Percentiles rank a stretch among this genome's conserved stretches.
phyloP scores from a whole-genome alignment of 1,140 invertebrate species.

The Apis mellifera region DNA sequence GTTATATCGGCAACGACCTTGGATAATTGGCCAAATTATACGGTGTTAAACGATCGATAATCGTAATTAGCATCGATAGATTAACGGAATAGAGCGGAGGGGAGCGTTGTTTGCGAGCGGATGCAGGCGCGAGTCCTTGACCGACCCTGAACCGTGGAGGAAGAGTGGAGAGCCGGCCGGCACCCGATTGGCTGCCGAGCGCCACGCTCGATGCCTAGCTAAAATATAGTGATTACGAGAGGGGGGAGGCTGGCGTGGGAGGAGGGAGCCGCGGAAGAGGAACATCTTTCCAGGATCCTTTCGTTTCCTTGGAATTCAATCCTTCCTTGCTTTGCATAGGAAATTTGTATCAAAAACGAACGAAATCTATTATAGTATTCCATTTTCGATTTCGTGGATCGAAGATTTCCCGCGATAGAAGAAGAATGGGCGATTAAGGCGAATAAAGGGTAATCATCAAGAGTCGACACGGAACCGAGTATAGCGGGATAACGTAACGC shows the following conservation, averaged over 20 bases:
- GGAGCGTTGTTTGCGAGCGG: slow-evolving; percentile 33
- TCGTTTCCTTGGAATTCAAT: too few relatives aligned
- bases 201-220: slow-evolving; percentile 70
- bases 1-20: slow-evolving; percentile 34
- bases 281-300: too few relatives aligned
- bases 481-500: slow-evolving; percentile 45
- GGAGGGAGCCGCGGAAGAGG: slow-evolving; percentile 51
- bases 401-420: too few relatives aligned
- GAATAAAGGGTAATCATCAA: slow-evolving; percentile 29
- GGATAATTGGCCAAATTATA: slow-evolving; percentile 61
- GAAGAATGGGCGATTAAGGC: slow-evolving; percentile 26
- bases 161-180: slow-evolving; percentile 63
- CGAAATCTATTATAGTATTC: too few relatives aligned
- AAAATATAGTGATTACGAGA: slow-evolving; percentile 76
- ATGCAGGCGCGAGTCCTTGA: slow-evolving; percentile 73
- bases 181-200: slow-evolving; percentile 68
- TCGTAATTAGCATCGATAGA: slow-evolving; percentile 63
- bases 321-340: too few relatives aligned
- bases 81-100: slow-evolving; percentile 54
- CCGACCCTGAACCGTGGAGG: slow-evolving; percentile 75
- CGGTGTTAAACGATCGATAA: slow-evolving; percentile 67
- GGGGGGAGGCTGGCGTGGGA: slow-evolving; percentile 32
- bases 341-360: too few relatives aligned
- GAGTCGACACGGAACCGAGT: neutral
- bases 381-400: too few relatives aligned